phyloP scores from a whole-genome alignment of 1,140 invertebrate genomes.

The Mycetomoellerius zeteki region DNA sequence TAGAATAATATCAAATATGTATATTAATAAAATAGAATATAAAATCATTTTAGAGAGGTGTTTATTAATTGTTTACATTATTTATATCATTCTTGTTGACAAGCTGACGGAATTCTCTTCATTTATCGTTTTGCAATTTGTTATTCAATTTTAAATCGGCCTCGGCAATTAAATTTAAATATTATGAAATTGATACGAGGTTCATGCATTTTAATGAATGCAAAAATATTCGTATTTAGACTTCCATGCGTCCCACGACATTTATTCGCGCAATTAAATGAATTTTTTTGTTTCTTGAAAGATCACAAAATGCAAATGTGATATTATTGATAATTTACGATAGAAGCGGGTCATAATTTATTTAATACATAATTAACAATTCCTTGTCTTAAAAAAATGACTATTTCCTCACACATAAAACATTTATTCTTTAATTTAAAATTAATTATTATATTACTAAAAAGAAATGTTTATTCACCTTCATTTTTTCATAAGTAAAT shows the following conservation, averaged over 20 bases:
- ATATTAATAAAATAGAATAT: not conserved
- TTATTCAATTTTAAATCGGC: slow-evolving; percentile 35
- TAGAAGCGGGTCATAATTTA: not conserved
- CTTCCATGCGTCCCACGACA: not conserved
- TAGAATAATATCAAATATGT: not conserved
- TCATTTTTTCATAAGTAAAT: not conserved
- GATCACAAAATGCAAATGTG: slow-evolving; percentile 30
- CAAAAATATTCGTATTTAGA: slow-evolving; percentile 10
- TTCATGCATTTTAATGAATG: slow-evolving; percentile 40
- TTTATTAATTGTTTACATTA: not conserved
- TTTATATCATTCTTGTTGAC: not conserved
- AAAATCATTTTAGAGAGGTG: not conserved
- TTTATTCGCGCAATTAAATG: not conserved
- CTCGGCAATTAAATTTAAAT: slow-evolving; percentile 21
- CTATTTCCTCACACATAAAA: not conserved
- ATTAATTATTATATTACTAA: not conserved
- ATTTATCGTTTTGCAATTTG: slow-evolving; percentile 28
- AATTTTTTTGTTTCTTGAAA: not conserved
- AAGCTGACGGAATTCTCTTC: not conserved
- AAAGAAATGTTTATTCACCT: not conserved
- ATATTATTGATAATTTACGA: not conserved
- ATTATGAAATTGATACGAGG: slow-evolving; percentile 51
- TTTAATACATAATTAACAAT: not conserved
- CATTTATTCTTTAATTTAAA: not conserved
- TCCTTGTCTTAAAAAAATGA: not conserved